Conservation (phyloP, 2,797 vertebrate genomes). For the Falco concolor region DNA sequence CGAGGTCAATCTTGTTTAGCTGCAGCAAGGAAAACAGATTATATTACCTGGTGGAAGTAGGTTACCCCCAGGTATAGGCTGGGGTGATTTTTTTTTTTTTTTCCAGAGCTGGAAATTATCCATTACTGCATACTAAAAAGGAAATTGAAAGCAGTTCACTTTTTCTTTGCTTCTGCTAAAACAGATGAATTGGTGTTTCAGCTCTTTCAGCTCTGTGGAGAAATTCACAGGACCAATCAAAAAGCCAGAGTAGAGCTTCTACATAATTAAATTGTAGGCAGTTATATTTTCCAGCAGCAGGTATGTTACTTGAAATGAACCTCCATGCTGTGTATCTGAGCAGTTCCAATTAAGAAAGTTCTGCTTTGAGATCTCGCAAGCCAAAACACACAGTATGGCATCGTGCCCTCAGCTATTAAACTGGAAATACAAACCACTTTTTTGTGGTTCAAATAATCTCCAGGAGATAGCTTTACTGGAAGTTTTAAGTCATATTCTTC, state of each 20-base stretch:
- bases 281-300: constrained; percentile 33
- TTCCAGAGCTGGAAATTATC: constrained; percentile 3
- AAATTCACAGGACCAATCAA: neutral
- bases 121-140: neutral
- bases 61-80: neutral
- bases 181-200: neutral
- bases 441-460: constrained; percentile 69
- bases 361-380: constrained; percentile 28
- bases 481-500: constrained; percentile 67
- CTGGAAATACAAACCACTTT: constrained; percentile 65
- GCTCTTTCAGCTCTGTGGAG: constrained; percentile 14
- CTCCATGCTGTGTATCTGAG: constrained; percentile 1
- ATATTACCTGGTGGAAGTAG: constrained; percentile 18
- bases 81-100: neutral
- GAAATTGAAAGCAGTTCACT: constrained; percentile 45
- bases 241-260: neutral
- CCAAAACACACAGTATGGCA: constrained; percentile 50
- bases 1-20: neutral
- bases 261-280: neutral
- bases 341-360: constrained; percentile 30
- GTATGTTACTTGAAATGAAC: constrained; percentile 37
- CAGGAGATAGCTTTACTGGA: constrained; percentile 76
- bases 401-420: constrained; percentile 58
- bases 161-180: constrained; percentile 31
- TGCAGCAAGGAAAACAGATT: constrained; percentile 15